Percentiles rank a stretch among this genome's conserved stretches.
phyloP scores from a whole-genome alignment of 2,113 vertebrate genomes.

The Carlito syrichta region DNA sequence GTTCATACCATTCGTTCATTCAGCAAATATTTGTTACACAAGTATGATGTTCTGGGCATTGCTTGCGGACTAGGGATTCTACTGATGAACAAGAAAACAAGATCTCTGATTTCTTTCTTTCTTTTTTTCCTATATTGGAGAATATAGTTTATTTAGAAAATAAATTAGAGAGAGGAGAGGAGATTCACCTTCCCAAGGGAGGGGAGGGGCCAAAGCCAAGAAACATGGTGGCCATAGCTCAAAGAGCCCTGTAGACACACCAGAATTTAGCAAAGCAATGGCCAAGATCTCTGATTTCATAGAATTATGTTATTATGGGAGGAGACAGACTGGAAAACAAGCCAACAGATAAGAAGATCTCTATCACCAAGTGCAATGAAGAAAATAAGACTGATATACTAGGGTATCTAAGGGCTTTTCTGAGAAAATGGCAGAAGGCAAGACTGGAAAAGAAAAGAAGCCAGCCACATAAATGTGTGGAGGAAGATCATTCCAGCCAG shows the following conservation, averaged over 20 bases:
- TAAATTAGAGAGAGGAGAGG: no score
- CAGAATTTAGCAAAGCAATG: no score
- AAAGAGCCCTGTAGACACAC: no score
- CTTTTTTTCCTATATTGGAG: no score
- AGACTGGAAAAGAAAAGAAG: neutral
- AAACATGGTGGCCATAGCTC: no score
- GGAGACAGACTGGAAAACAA: neutral
- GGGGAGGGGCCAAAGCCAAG: no score
- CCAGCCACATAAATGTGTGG: neutral
- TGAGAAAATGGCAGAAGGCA: neutral
- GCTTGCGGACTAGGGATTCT: accelerated
- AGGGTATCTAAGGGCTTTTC: no score
- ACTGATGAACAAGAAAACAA: neutral
- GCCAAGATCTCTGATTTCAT: neutral
- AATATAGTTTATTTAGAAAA: no score
- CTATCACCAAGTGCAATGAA: neutral
- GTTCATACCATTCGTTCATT: neutral
- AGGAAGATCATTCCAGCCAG: neutral
- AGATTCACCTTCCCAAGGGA: no score
- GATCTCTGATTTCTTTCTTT: neutral
- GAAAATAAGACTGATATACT: neutral
- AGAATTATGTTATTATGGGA: neutral
- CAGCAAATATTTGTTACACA: neutral
- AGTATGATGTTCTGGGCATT: neutral
- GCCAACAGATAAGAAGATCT: neutral